These are phyloP conservation scores for Eupithecia tripunctaria DNA, from an alignment of 2,888 invertebrate genomes.

Conservation along the genomic window DNA sequence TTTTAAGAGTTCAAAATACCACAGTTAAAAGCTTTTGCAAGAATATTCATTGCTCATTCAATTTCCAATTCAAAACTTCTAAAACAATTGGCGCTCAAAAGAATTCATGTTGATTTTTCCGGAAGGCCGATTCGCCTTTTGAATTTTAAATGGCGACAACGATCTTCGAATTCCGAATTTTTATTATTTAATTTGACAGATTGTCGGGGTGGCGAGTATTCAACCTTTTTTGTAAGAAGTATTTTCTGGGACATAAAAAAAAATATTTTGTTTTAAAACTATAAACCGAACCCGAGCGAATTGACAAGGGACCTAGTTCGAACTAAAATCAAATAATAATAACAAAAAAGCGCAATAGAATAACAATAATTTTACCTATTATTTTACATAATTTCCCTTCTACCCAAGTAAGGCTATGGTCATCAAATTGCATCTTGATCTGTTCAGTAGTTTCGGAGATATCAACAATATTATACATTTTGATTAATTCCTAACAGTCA, in stretches of 20 bases:
- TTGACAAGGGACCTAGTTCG: too few species aligned
- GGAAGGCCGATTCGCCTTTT: constrained; percentile 16
- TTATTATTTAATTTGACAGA: constrained; percentile 15
- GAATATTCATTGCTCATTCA: not conserved
- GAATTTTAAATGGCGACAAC: constrained; percentile 18
- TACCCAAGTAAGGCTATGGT: too few species aligned
- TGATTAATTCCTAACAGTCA: too few species aligned
- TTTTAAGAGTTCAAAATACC: not conserved
- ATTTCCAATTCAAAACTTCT: constrained; percentile 3
- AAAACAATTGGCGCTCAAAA: constrained; percentile 14
- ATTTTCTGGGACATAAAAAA: not conserved
- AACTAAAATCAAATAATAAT: too few species aligned
- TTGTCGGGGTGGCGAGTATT: not conserved
- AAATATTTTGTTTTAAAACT: too few species aligned
- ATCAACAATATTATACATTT: too few species aligned
- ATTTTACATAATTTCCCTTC: too few species aligned
- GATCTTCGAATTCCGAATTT: constrained; percentile 11
- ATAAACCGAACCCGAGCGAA: too few species aligned
- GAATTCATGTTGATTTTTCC: constrained; percentile 20
- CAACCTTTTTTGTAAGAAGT: not conserved
- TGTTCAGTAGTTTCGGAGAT: too few species aligned
- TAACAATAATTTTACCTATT: too few species aligned
- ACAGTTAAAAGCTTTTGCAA: not conserved
- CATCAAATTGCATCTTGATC: too few species aligned
- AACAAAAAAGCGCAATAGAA: too few species aligned